Base-by-base conservation (phyloP, 2,888 invertebrate species). In the Rotaria macrura region DNA sequence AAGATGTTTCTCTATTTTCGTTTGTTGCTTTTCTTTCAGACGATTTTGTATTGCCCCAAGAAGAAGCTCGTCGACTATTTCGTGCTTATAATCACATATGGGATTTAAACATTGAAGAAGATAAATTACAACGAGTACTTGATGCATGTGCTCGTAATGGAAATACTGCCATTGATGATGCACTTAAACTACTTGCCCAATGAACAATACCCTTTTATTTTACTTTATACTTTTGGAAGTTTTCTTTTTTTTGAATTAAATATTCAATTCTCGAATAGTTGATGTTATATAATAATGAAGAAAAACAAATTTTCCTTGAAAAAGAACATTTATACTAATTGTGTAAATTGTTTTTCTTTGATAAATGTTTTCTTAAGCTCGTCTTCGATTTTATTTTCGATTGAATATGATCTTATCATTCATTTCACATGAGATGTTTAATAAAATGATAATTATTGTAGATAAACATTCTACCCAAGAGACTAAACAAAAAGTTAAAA, bases 81-180 rank as follows among this genome's bases (percentile, higher is more conserved):
- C 84, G 55, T 34, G 86, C 86, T 34, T 86, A 86, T 47, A 86
- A 86, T 57, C 74, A 74, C 14, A 84, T 84, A 10, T 86, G 74
- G 72, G 84, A 86, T 47, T 83, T 86, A n/a, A 86, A 52, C 34
- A 84, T 86, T n/a, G 84, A 84, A 29, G 86, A 86, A 38, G 74
- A 43, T 23, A 40, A n/a, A 23, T 52, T 86, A 34, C 74, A 86
- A 84, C 54, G 72, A 38, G 84, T 74, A 23, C 49, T 86, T 9
- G 34, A 84, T 23, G 38, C 47, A 20, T 84, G 84, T 23, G 84
- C 84, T 29, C 34, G 84, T 34, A 79, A 54, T 55, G 86, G 74
- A 74, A 84, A 86, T 84, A 52, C 84, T 52, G 12, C 52, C 14
- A 79, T 86, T 38, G 86, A 86, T 38, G 83, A 86, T 86, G 55